These are phyloP conservation scores for Petroica traversi DNA, from an alignment of 2,113 vertebrate species.

Conservation along the genomic window DNA sequence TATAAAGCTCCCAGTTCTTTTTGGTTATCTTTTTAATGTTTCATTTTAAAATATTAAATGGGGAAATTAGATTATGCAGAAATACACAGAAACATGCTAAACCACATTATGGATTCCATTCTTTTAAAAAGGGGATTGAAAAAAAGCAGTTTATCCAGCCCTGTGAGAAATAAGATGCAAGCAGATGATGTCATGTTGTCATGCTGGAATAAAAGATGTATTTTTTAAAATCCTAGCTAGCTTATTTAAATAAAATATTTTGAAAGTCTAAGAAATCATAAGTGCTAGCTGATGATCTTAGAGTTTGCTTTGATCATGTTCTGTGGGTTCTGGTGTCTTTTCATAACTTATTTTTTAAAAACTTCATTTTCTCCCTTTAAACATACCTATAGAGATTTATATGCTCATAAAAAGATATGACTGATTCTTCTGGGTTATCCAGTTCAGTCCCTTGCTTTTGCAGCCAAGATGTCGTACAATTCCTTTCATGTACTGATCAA, in stretches of 20 bases:
- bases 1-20: background rate
- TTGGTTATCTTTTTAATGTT: background rate
- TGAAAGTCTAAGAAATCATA: background rate
- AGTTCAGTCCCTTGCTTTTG: background rate
- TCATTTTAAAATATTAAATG: background rate
- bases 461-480: background rate
- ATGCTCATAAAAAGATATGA: background rate
- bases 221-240: background rate
- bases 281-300: background rate
- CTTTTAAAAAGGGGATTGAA: background rate
- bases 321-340: background rate
- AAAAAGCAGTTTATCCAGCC: background rate
- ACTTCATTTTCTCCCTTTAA: background rate
- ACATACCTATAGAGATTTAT: background rate
- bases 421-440: slow-evolving; percentile 38
- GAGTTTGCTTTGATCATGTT: slow-evolving; percentile 25
- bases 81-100: background rate
- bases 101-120: background rate
- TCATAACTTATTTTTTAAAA: background rate
- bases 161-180: background rate
- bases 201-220: background rate
- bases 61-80: background rate
- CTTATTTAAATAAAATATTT: slow-evolving; percentile 18
- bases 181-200: slow-evolving; percentile 2
- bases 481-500: slow-evolving; percentile 18